Conservation (phyloP, 1,140 invertebrate species). For the Pseudachorutes palmiensis region DNA sequence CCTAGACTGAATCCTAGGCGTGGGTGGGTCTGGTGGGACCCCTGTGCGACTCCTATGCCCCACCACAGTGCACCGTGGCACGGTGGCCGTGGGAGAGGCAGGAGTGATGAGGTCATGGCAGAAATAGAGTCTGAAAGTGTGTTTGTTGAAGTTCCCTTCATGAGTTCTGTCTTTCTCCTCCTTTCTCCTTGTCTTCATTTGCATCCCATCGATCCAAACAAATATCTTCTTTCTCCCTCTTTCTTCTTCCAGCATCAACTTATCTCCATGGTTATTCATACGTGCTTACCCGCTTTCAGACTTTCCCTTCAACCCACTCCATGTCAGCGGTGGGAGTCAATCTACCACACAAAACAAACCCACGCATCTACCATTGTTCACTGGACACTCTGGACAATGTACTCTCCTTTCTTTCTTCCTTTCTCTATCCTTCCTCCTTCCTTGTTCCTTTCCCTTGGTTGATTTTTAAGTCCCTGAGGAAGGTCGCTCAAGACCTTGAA, state of each 20-base stretch:
- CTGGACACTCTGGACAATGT: too few species aligned
- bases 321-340: too few species aligned
- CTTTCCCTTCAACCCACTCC: not conserved
- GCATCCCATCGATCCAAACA: slow-evolving; percentile 22
- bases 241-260: not conserved
- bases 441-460: not conserved
- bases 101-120: not conserved
- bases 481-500: not conserved
- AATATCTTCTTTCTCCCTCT: slow-evolving; percentile 5
- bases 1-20: too few species aligned
- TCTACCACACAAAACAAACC: too few species aligned
- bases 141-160: too few species aligned
- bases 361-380: too few species aligned
- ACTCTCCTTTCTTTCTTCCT: not conserved
- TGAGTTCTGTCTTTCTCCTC: not conserved
- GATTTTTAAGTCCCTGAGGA: slow-evolving; percentile 2
- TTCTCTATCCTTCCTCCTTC: not conserved
- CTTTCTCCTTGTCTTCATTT: slow-evolving; percentile 24
- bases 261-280: slow-evolving; percentile 18
- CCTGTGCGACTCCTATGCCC: too few species aligned
- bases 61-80: too few species aligned
- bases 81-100: not conserved
- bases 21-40: too few species aligned
- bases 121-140: not conserved
- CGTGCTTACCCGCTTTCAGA: not conserved